phyloP scores from a whole-genome alignment of 2,113 vertebrate species.

The Melanostigma gelatinosum region DNA sequence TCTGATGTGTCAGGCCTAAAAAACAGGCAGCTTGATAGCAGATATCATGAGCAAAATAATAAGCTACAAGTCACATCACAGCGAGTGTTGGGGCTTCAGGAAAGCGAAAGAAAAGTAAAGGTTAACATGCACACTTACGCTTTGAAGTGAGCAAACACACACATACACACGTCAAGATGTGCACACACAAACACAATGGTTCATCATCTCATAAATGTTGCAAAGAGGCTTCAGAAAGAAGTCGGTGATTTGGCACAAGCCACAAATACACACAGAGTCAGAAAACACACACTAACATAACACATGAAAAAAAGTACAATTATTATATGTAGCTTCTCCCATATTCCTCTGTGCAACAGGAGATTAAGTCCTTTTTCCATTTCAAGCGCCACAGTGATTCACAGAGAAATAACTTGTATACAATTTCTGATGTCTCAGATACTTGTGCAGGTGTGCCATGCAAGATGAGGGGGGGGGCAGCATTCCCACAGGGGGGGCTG shows the following conservation, averaged over 20 bases:
- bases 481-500: conserved; percentile 88
- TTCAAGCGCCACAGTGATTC: conserved; percentile 89
- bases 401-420: conserved; percentile 86
- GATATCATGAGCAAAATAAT: conserved; percentile 34
- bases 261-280: conserved; percentile 63
- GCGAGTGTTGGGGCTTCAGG: conserved; percentile 35
- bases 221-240: conserved; percentile 92
- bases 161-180: conserved; percentile 48
- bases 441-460: conserved; percentile 67
- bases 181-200: conserved; percentile 85
- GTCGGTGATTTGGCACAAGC: conserved; percentile 91
- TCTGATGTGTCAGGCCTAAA: conserved; percentile 71
- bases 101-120: conserved; percentile 54
- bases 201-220: conserved; percentile 94
- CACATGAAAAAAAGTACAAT: conserved; percentile 55
- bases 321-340: neutral
- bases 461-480: conserved; percentile 85
- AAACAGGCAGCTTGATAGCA: conserved; percentile 17
- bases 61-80: conserved; percentile 32
- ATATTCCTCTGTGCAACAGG: conserved; percentile 79
- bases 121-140: conserved; percentile 69
- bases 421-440: conserved; percentile 82
- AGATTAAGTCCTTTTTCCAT: conserved; percentile 87
- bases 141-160: conserved; percentile 61
- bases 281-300: conserved; percentile 42